Evolutionary conservation across 1,140 invertebrate species (phyloP), one percentile per base, ranked within the genome.

Genomic region (Brachionus manjavacas): DNA sequence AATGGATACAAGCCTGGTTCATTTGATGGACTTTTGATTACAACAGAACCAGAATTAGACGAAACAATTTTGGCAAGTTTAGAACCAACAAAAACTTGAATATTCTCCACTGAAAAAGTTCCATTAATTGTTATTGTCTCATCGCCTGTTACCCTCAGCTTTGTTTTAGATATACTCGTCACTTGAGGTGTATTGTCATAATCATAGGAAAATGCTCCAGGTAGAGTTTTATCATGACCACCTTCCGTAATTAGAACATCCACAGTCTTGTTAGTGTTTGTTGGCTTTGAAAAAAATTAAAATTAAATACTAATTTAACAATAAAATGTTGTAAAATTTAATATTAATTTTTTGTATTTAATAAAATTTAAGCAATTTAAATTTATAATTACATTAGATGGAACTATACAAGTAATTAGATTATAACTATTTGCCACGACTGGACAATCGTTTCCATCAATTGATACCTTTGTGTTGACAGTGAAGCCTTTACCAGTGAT

Each of bases 111-210:
- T 64, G 87, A 86, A 31, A 86, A 85, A 11, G 85, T 85, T 28
- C 87, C 87, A 23, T 43, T 70, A 35, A 88, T 86, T 2, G 85
- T 86, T 7, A 87, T 35, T 20, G 20, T 46, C 4, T 78, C 84
- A 43, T 86, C 86, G 52, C 86, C 87, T 86, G 20, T 3, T 64
- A 81, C 79, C 43, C 52, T 64, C 43, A 81, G n/a, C 9, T 85
- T 84, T 52, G 43, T 85, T 6, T 35, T n/a, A 3, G 25, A 52
- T 14, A 68, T 9, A 1, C 11, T n/a, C 11, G 43, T 70, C 9
- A 83, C 60, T 46, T 16, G 39, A 8, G 70, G 85, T 64, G 85
- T 68, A 20, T 66, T 60, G 12, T 78, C 52, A 20, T 46, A 31
- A 46, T 80, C 55, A 23, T 86, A 86, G 8, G 76, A 60, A 31